Percentiles rank a stretch among this genome's conserved stretches.
phyloP scores from a whole-genome alignment of 2,797 vertebrate genomes.

The Amblyopsis hoosieri region DNA sequence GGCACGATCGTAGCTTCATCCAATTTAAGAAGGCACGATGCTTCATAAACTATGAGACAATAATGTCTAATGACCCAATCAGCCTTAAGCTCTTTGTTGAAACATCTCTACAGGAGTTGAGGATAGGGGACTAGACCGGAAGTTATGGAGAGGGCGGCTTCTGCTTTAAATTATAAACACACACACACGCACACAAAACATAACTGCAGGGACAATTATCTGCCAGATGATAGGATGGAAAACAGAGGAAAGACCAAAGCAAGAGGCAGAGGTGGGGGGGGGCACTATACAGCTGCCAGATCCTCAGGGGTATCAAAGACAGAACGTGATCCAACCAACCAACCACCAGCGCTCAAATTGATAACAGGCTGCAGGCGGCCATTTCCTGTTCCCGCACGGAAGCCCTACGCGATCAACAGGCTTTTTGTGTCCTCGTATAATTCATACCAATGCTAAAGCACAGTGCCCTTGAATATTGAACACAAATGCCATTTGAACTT shows the following conservation, averaged over 20 bases:
- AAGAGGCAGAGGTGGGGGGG: constrained; percentile 28
- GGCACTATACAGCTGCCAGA: constrained; percentile 42
- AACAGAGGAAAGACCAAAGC: constrained; percentile 58
- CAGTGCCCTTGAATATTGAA: too few species aligned
- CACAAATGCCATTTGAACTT: constrained; percentile 3
- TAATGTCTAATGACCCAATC: neutral
- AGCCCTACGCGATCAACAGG: constrained; percentile 17
- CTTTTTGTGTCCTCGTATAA: constrained; percentile 25
- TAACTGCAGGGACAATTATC: constrained; percentile 68
- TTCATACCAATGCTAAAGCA: constrained; percentile 18
- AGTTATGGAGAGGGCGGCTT: constrained; percentile 36
- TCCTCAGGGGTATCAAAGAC: constrained; percentile 61
- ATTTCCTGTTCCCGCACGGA: constrained; percentile 45
- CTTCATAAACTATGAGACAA: neutral
- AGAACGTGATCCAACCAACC: constrained; percentile 48
- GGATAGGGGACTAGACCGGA: constrained; percentile 37
- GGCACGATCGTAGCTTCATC: neutral
- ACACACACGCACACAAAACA: constrained; percentile 37
- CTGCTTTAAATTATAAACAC: constrained; percentile 66
- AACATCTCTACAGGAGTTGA: neutral
- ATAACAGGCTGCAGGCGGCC: constrained; percentile 58
- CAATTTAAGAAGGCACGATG: neutral
- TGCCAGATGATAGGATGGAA: constrained; percentile 67
- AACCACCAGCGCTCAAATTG: constrained; percentile 55
- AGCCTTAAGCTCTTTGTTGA: neutral